Base-by-base conservation (phyloP, 2,113 vertebrate genomes). In the Gulo gulo region DNA sequence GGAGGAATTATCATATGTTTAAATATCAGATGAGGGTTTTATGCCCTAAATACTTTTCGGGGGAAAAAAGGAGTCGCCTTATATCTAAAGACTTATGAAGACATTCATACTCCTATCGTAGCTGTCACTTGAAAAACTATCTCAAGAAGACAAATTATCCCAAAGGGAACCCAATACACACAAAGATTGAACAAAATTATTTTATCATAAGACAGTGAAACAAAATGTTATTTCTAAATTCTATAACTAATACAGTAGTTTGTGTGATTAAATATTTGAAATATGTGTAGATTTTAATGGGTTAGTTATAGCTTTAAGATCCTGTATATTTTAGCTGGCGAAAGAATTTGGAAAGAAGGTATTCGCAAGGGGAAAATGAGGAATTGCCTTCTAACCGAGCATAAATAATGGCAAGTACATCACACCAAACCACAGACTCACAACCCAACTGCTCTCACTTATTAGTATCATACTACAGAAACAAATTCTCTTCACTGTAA, bases 11-110 rank as follows among this genome's bases (percentile, higher is more conserved):
- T 29, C 39, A 55, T 83, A 85, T 91, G 20, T 39, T 84, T 50
- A 73, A 45, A 20, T 81, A 94, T 83, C 23, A 47, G 36, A 23
- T 39, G 95, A 82, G 95, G 95, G 80, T 92, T 97, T 96, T 93
- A 98, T 83, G 89, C 50, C 36, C 10, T 6, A 86, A 93, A 65
- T 80, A 82, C 42, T 42, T 95, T 97, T 96, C 80, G 26, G 78
- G 34, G 16, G 6, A 42, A 47, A 90, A 88, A 90, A 96, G 45
- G 13, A 96, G 21, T 47, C 14, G 59, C 13, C 61, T 89, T 95
- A 2, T 69, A 91, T 93, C 39, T 73, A 31, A 95, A 87, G 21
- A 94, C 78, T 90, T 69, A 94, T 4, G 2, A 90, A 95, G 55
- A 76, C 42, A 92, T 39, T 67, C 85, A 81, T 36, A 45, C 65